Conservation (phyloP, 2,797 vertebrate species). For the Furcifer pardalis region DNA sequence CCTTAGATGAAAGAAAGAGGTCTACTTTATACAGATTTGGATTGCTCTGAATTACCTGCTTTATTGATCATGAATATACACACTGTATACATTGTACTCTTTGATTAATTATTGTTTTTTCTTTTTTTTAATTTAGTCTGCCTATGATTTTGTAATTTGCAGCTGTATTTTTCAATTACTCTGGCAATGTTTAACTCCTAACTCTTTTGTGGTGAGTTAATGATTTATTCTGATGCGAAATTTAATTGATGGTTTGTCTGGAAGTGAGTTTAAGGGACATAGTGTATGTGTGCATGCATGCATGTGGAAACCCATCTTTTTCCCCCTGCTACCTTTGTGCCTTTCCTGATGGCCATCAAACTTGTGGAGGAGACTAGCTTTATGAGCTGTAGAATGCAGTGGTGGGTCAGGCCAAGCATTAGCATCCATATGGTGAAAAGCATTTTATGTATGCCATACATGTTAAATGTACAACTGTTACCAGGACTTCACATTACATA, state of each 20-base stretch:
- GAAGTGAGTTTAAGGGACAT: neutral
- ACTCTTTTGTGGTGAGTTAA: neutral
- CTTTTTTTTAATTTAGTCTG: neutral
- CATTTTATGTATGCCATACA: no score
- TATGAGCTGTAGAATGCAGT: no score
- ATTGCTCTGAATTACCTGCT: neutral
- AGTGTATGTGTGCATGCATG: neutral
- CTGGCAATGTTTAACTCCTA: no score
- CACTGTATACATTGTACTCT: neutral
- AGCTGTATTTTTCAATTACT: neutral
- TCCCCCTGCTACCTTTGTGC: no score
- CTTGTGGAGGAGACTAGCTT: neutral
- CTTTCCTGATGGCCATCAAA: neutral
- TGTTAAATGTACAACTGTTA: neutral
- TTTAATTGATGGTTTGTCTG: neutral
- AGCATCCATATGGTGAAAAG: neutral
- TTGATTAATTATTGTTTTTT: neutral
- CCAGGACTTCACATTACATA: no score
- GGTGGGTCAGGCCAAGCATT: neutral
- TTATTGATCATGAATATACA: neutral
- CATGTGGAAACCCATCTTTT: no score
- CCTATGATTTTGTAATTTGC: neutral
- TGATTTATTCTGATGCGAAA: neutral
- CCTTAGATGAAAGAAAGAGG: neutral
- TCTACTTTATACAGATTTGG: neutral